Evolutionary conservation across 2,888 invertebrate genomes (phyloP).

Genomic region (Apamea epomidion): DNA sequence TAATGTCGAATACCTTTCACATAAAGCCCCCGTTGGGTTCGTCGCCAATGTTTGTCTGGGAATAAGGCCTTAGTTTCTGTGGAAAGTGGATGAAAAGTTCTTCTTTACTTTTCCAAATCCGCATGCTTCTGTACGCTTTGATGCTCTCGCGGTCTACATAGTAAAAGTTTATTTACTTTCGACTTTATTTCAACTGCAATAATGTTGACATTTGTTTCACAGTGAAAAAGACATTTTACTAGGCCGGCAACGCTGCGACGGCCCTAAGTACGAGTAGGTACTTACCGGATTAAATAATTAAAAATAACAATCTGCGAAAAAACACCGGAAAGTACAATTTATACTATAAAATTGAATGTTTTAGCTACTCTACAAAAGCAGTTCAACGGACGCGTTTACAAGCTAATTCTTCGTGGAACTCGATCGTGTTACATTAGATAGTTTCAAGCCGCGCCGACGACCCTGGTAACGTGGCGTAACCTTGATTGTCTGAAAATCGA

Average conservation of each 20-base stretch:
- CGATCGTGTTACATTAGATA: not conserved
- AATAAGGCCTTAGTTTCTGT: not conserved
- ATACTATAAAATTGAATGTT: not conserved
- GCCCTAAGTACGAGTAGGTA: not conserved
- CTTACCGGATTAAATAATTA: not conserved
- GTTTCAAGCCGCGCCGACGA: conserved; percentile 7
- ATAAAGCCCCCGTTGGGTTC: not conserved
- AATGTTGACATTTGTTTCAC: not conserved
- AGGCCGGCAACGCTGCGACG: not conserved
- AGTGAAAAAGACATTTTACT: not conserved
- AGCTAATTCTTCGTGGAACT: conserved; percentile 1
- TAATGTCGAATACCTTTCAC: not conserved
- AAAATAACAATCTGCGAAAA: not conserved
- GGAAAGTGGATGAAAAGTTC: not conserved
- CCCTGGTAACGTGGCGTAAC: conserved; percentile 19
- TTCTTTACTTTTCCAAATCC: not conserved
- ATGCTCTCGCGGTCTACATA: not conserved
- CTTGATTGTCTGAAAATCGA: conserved; percentile 26
- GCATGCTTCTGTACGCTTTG: too few relatives aligned
- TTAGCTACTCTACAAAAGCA: not conserved
- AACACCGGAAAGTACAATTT: not conserved
- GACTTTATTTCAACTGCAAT: not conserved
- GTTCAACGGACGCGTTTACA: not conserved
- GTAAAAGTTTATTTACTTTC: not conserved
- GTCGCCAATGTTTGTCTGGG: not conserved